Evolutionary conservation across 2,888 invertebrate genomes (phyloP).

Genomic region (Tetranychus piercei): DNA sequence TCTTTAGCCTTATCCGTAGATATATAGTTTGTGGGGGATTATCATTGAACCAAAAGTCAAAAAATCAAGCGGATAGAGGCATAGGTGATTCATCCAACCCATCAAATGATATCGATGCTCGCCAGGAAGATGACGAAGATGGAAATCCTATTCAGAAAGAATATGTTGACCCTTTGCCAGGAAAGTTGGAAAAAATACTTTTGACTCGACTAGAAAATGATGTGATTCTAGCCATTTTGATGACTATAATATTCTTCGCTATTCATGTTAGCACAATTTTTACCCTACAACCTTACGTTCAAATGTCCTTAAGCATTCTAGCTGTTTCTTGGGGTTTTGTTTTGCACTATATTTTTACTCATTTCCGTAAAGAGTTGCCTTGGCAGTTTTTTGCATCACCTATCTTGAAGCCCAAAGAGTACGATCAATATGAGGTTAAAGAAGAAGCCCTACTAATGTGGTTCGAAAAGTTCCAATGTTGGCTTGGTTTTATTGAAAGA

Average conservation of each 20-base stretch:
- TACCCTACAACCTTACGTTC: slow-evolving; percentile 42
- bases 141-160: slow-evolving; percentile 33
- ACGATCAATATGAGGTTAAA: slow-evolving; percentile 69
- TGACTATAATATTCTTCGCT: slow-evolving; percentile 68
- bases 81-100: background rate
- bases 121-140: background rate
- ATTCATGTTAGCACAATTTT: slow-evolving; percentile 87
- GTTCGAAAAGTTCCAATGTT: slow-evolving; percentile 80
- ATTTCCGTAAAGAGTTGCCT: slow-evolving; percentile 82
- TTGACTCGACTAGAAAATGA: slow-evolving; percentile 62
- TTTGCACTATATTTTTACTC: slow-evolving; percentile 78
- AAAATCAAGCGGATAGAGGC: background rate
- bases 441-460: slow-evolving; percentile 63
- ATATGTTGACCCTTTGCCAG: slow-evolving; percentile 69
- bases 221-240: slow-evolving; percentile 63
- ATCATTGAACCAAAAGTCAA: background rate
- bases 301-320: slow-evolving; percentile 54
- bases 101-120: background rate
- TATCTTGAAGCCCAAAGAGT: slow-evolving; percentile 60
- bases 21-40: background rate
- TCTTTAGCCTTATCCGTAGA: slow-evolving; percentile 45
- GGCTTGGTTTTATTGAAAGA: slow-evolving; percentile 69
- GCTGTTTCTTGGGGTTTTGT: slow-evolving; percentile 66
- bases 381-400: slow-evolving; percentile 86
- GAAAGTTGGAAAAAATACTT: slow-evolving; percentile 66